Evolutionary conservation across 2,888 invertebrate species (phyloP).

Genomic region (Chymomyza amoena): DNA sequence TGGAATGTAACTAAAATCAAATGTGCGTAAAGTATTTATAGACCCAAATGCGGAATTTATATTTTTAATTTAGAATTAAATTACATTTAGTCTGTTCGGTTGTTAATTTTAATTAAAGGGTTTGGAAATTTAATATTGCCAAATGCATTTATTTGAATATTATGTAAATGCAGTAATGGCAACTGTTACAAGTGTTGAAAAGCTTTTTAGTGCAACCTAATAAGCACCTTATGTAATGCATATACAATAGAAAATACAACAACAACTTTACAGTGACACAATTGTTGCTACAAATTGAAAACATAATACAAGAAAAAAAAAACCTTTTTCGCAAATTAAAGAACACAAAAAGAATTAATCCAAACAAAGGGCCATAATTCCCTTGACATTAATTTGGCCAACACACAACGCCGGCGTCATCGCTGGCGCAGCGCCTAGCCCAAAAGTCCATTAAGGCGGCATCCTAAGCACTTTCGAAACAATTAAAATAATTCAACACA

Average conservation of each 20-base stretch:
- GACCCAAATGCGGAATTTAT: no score
- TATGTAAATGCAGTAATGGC: conserved; percentile 23
- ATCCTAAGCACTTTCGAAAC: conserved; percentile 70
- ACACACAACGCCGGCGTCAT: conserved; percentile 32
- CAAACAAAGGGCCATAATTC: conserved; percentile 55
- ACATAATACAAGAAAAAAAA: not conserved
- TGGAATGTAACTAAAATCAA: no score
- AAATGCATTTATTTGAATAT: conserved; percentile 9
- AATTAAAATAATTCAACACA: conserved; percentile 72
- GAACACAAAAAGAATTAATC: conserved; percentile 63
- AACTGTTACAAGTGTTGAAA: conserved; percentile 2
- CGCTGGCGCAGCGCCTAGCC: conserved; percentile 10
- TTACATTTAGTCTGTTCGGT: no score
- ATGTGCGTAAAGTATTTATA: no score
- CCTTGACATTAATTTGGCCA: conserved; percentile 59
- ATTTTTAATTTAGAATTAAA: no score
- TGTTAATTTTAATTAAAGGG: no score
- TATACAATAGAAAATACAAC: conserved; percentile 53
- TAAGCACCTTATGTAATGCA: conserved; percentile 14
- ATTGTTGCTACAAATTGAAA: not conserved
- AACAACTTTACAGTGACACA: conserved; percentile 36
- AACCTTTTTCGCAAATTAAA: conserved; percentile 65
- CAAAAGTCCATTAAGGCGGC: conserved; percentile 65
- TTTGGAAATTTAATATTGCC: no score
- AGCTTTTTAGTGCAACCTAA: no score